phyloP scores from a whole-genome alignment of 2,113 vertebrate genomes.

The Hippoglossus stenolepis region DNA sequence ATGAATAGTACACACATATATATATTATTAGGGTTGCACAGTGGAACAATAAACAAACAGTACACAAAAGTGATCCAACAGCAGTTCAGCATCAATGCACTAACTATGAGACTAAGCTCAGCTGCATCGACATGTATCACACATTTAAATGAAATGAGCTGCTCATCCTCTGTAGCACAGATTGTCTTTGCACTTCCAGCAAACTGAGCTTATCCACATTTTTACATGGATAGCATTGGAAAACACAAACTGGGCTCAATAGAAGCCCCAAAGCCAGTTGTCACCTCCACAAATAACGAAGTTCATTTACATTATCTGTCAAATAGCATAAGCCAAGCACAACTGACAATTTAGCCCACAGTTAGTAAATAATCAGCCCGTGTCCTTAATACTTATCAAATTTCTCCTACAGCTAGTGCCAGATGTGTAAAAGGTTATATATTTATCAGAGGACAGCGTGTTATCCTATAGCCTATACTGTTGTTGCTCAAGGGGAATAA shows the following conservation, averaged over 20 bases:
- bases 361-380: constrained; percentile 4
- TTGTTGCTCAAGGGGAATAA: constrained; percentile 15
- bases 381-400: constrained; percentile 18
- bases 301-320: constrained; percentile 34
- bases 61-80: constrained; percentile 3
- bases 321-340: constrained; percentile 15
- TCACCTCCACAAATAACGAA: constrained; percentile 23
- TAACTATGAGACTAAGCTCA: not conserved
- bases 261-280: constrained; percentile 25
- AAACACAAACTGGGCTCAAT: constrained; percentile 16
- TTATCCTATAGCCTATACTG: constrained; percentile 40
- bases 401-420: constrained; percentile 16
- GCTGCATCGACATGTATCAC: not conserved
- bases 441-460: constrained; percentile 32
- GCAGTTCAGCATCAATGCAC: not conserved
- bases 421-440: constrained; percentile 26
- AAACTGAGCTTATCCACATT: constrained; percentile 30
- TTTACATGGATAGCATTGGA: not conserved
- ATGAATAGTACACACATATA: too few relatives aligned
- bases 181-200: not conserved
- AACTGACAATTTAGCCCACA: constrained; percentile 28
- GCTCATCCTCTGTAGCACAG: not conserved
- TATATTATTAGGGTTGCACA: not conserved
- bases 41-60: not conserved
- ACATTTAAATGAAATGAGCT: constrained; percentile 9